Percentiles rank a stretch among this genome's conserved stretches.
Conservation (phyloP, 2,113 vertebrate species). For the Callaeas wilsoni region DNA sequence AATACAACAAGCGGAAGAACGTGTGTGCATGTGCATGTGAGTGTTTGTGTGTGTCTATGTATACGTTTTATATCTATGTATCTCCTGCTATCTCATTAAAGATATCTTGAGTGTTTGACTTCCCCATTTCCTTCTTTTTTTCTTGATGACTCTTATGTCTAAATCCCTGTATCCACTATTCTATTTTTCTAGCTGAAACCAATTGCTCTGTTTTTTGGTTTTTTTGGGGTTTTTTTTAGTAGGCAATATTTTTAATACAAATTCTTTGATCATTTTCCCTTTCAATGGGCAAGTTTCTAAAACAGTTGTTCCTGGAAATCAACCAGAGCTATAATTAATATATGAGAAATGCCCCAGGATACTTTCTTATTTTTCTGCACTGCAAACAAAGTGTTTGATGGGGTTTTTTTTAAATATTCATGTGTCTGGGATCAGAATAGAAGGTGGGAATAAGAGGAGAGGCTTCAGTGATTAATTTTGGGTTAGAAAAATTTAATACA, state of each 20-base stretch:
- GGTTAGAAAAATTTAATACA: neutral
- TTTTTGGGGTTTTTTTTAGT: neutral
- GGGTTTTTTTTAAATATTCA: neutral
- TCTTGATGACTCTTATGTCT: neutral
- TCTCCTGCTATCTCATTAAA: neutral
- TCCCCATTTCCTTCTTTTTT: neutral
- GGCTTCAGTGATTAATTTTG: neutral
- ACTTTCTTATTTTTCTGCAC: neutral
- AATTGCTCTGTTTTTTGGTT: neutral
- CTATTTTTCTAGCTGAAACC: neutral
- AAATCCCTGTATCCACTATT: neutral
- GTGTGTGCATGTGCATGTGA: accelerated
- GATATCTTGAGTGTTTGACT: neutral
- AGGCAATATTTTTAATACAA: neutral
- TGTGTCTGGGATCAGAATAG: neutral
- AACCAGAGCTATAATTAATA: neutral
- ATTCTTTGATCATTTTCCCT: neutral
- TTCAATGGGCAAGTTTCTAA: neutral
- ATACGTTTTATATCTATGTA: neutral
- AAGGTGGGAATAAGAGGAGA: neutral
- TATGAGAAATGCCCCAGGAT: neutral
- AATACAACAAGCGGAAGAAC: neutral
- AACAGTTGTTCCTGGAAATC: neutral
- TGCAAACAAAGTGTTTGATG: neutral
- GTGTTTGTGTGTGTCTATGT: neutral